Percentiles rank a stretch among this genome's conserved stretches.
phyloP scores from a whole-genome alignment of 2,113 vertebrate genomes.

The Acanthochromis polyacanthus region DNA sequence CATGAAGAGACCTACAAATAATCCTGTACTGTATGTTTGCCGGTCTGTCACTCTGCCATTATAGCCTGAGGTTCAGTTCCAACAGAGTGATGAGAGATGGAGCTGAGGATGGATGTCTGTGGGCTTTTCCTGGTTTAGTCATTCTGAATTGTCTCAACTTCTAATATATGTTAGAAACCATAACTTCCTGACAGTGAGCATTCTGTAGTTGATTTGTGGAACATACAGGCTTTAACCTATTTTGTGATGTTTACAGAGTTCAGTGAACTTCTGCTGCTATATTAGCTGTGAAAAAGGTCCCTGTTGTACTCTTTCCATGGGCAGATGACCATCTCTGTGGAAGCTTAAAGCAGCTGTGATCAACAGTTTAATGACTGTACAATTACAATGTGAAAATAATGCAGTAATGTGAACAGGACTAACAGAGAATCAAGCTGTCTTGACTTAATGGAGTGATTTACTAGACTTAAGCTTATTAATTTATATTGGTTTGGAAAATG shows the following conservation, averaged over 20 bases:
- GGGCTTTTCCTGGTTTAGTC: slow-evolving; percentile 62
- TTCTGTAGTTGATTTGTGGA: not conserved
- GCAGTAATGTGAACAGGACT: no score
- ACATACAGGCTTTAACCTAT: not conserved
- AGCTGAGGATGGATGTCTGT: slow-evolving; percentile 40
- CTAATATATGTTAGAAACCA: not conserved
- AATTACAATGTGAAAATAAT: not conserved
- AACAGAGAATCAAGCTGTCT: no score
- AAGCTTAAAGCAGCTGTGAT: not conserved
- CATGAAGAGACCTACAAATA: slow-evolving; percentile 31
- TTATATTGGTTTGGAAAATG: no score
- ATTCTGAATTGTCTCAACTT: slow-evolving; percentile 46
- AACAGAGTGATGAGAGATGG: slow-evolving; percentile 46
- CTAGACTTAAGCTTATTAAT: no score
- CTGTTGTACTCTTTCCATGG: not conserved
- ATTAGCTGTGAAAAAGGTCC: not conserved
- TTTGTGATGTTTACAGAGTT: not conserved
- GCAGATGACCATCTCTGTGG: fast-evolving
- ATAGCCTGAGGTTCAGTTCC: slow-evolving; percentile 12
- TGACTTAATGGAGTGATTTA: no score
- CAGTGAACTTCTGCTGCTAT: not conserved
- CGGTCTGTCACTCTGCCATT: slow-evolving; percentile 33
- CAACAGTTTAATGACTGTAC: not conserved
- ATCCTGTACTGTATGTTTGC: not conserved
- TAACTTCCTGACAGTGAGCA: not conserved